Evolutionary conservation across 2,888 invertebrate genomes (phyloP).

Genomic region (Prionchulus punctatus): DNA sequence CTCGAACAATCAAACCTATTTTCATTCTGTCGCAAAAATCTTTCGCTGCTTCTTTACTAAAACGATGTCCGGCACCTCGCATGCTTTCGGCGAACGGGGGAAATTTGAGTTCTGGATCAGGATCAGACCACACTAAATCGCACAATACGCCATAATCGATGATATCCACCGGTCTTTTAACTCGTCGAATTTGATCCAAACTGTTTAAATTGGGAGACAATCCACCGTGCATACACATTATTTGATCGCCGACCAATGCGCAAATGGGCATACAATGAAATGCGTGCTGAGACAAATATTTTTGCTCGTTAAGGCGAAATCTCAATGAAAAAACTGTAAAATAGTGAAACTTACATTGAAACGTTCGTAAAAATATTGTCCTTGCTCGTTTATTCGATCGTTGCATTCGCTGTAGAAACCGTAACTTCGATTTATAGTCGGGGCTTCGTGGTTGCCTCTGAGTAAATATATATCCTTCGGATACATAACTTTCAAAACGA

Average conservation of each 20-base stretch:
- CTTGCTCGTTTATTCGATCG: not conserved
- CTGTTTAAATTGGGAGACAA: not conserved
- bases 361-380: not conserved
- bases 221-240: not conserved
- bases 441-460: not conserved
- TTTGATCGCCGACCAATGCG: not conserved
- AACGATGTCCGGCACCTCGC: not conserved
- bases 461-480: not conserved
- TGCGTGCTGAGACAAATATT: not conserved
- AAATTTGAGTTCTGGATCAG: not conserved
- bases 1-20: not conserved
- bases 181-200: not conserved
- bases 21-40: not conserved
- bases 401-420: not conserved
- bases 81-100: not conserved
- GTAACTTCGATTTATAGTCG: not conserved
- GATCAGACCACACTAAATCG: not conserved
- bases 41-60: not conserved
- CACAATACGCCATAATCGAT: not conserved
- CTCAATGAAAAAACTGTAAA: not conserved
- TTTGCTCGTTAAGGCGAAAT: not conserved
- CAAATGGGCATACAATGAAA: not conserved
- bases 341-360: not conserved
- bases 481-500: slow-evolving; percentile 1
- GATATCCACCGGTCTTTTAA: not conserved